Base-by-base conservation (phyloP, 2,888 invertebrate genomes). In the Andrena camellia region DNA sequence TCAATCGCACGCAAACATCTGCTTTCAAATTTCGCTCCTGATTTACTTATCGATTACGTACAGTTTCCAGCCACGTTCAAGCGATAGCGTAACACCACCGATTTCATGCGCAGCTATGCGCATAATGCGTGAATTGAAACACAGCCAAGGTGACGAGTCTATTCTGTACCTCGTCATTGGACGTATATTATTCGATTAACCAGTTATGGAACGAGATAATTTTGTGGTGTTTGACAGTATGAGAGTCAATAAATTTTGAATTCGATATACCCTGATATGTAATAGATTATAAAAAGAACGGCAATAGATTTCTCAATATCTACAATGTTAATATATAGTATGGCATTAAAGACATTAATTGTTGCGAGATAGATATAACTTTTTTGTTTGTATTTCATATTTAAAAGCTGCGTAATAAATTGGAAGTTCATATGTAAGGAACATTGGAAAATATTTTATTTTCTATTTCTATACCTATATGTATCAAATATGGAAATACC, bases 401-500 rank as follows among this genome's bases (percentile, higher is more conserved):
- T 23, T 60, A 23, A 2, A 29, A 17, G 10, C 29, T 17, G 31
- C 52, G 10, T 20, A 57, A 78, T 23, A 48, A 59, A 62, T 59
- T 71, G n/a, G 3, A 48, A 52, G 48, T 76, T 57, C 52, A 59
- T 48, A 59, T 66, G 33, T 59, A 60, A 68, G 50, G 7, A 13
- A 63, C n/a, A 54, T 48, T 20, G n/a, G 52, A 23, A 42, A 64
- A 57, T 35, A 69, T 71, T 17, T 60, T 35, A 13, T 13, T 3
- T 64, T 23, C 23, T 29, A 54, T n/a, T n/a, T 63, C n/a, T 71
- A 50, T 42, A 76, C 4, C 68, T 50, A 35, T 52, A 60, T 68
- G 42, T 72, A 13, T 63, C n/a, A 82, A 87, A 64, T 57, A 91
- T 91, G 91, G 91, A 91, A 74, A 88, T 86, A 71, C 88, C 89